Evolutionary conservation across 2,888 invertebrate species (phyloP), one percentile per base, ranked within the genome.

Genomic region (Dyspetes luteomarginatus): DNA sequence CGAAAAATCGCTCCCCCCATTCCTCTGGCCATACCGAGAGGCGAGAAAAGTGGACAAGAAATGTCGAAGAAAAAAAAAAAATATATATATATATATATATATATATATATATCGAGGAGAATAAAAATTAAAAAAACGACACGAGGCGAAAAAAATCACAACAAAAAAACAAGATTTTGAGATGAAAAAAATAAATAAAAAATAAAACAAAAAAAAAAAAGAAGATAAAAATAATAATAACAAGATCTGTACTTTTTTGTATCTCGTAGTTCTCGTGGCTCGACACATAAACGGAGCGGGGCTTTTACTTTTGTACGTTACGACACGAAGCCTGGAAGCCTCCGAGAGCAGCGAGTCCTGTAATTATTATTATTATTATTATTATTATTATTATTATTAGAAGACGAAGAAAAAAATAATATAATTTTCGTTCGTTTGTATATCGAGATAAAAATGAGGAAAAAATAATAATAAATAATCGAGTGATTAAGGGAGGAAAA

Each of bases 241-340:
- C 52, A 80, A 86, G 80, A 87, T 85, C 84, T 84, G 85, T 84
- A 86, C 84, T 85, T 88, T 87, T 88, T 87, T 88, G 83, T 88
- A 86, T 84, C 85, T 88, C 83, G 83, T 71, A 78, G 74, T 52
- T 45, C 52, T 43, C 55, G 78, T 75, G 81, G 55, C 81, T 78
- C 65, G 52, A 52, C 36, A 17, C 36, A n/a, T n/a, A 12, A 36
- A 36, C 71, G 75, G 71, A 75, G 79, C 65, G 74, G 75, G 79
- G 48, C 48, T 73, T 80, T 80, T 75, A 65, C 79, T 80, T 80
- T 80, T 80, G 79, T 80, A 80, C 79, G 79, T 73, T 79, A 79
- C 64, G 65, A 85, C 85, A 83, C 84, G 78, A 83, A 83, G 79
- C 82, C 77, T 75, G 65, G 68, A 71, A 80, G 83, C 83, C 84